Conservation (phyloP, 2,888 invertebrate genomes). For the Cephus rjabovi region DNA sequence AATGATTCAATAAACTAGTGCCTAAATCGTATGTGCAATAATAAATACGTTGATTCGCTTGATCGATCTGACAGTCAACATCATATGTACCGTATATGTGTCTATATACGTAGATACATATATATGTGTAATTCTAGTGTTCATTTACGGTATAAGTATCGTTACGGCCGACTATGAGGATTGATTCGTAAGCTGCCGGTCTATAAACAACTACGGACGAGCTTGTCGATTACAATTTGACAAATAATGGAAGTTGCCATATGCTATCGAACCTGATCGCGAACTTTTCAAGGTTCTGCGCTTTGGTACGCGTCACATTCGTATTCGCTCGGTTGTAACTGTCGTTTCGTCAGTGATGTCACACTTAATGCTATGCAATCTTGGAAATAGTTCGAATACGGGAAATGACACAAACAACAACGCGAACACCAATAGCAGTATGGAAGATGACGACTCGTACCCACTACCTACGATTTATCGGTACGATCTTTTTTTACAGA, state of each 20-base stretch:
- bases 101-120: constrained; percentile 5
- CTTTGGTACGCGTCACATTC: not conserved
- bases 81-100: not conserved
- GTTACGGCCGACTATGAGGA: constrained; percentile 2
- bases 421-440: constrained; percentile 83
- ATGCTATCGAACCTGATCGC: not conserved
- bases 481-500: constrained; percentile 67
- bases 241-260: not conserved
- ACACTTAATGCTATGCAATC: constrained; percentile 80
- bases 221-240: not conserved
- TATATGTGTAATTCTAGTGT: constrained; percentile 15
- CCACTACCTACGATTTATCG: constrained; percentile 90
- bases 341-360: constrained; percentile 69
- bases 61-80: constrained; percentile 3
- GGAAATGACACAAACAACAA: constrained; percentile 70
- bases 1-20: constrained; percentile 53
- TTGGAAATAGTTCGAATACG: constrained; percentile 63
- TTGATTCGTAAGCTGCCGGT: not conserved
- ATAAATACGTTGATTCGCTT: constrained; percentile 15
- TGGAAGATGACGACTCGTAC: constrained; percentile 82
- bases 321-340: not conserved
- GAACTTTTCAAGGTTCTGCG: not conserved
- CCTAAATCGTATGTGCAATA: constrained; percentile 41
- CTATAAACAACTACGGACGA: not conserved
- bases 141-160: constrained; percentile 14